Base-by-base conservation (phyloP, 2,797 vertebrate species). In the Oreochromis mossambicus region DNA sequence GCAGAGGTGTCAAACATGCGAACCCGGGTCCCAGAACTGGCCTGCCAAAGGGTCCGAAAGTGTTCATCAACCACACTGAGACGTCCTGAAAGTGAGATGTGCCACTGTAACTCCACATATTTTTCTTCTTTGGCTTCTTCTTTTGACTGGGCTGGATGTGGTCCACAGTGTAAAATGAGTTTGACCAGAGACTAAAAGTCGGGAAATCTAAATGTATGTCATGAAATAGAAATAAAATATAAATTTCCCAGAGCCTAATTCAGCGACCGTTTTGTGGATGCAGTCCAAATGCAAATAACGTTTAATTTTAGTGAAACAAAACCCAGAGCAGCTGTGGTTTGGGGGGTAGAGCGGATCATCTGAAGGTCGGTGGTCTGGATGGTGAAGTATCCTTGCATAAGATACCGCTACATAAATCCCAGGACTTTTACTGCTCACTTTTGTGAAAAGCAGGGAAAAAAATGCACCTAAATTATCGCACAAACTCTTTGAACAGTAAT, bases 1-100 rank as follows among this genome's bases (percentile, higher is more conserved):
- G n/a, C 61, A 24, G 7, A 41, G n/a, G n/a, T 68, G 7, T 41
- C 12, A 0, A 41, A 0, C 61, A 41, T 41, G 36, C 9, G 36
- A 34, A 21, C 61, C 61, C 0, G 2, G 36, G 8, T n/a, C 7
- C 19, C 63, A 68, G 36, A 24, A 68, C 36, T 8, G 4, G 19
- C 34, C 0, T 5, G 19, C 0, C n/a, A 41, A 66, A 21, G 36
- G 63, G 63, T 68, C 36, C 38, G 12, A 68, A 68, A 68, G 38
- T 66, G 11, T 58, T 58, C 32, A 58, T 58, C 26, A 17, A 58
- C 26, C 55, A 58, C 14, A 9, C 55, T 17, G 26, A 58, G 15
- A 58, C 1, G 0, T 32, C 55, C 55, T 32, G 55, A 58, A 58
- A 17, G 26, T 58, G 3, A 58, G 55, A 58, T 17, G 29, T 58